Evolutionary conservation across 2,113 vertebrate genomes (phyloP).

Genomic region (Gnathonemus longibarbis): DNA sequence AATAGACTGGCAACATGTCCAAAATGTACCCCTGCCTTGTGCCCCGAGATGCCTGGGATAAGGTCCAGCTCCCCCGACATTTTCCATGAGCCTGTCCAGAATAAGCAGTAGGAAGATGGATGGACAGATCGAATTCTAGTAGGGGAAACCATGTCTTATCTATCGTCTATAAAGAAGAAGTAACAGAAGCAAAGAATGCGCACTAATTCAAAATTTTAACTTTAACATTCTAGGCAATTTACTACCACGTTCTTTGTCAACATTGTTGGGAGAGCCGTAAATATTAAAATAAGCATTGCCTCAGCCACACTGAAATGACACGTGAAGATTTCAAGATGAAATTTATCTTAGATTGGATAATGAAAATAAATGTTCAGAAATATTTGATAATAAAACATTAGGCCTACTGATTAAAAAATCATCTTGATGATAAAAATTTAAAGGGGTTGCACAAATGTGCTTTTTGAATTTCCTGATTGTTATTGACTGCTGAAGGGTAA

Average conservation of each 20-base stretch:
- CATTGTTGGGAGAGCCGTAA: neutral
- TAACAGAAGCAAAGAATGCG: neutral
- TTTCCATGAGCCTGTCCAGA: neutral
- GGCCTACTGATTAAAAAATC: neutral
- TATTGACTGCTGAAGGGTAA: neutral
- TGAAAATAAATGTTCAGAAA: neutral
- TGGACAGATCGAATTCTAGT: neutral
- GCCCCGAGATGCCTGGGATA: neutral
- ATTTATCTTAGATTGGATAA: neutral
- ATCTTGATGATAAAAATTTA: neutral
- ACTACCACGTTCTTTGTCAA: neutral
- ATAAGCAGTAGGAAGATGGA: neutral
- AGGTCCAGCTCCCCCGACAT: neutral
- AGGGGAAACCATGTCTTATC: neutral
- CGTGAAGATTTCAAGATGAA: neutral
- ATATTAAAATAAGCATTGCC: neutral
- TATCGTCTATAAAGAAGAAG: neutral
- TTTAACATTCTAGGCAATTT: neutral
- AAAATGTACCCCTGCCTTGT: neutral
- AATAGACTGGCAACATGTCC: neutral
- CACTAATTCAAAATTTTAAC: neutral
- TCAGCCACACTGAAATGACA: neutral
- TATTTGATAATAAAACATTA: neutral
- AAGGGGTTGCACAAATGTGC: neutral
- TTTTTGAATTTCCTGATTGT: neutral